phyloP scores from a whole-genome alignment of 2,888 invertebrate species.

The Meganola albula region DNA sequence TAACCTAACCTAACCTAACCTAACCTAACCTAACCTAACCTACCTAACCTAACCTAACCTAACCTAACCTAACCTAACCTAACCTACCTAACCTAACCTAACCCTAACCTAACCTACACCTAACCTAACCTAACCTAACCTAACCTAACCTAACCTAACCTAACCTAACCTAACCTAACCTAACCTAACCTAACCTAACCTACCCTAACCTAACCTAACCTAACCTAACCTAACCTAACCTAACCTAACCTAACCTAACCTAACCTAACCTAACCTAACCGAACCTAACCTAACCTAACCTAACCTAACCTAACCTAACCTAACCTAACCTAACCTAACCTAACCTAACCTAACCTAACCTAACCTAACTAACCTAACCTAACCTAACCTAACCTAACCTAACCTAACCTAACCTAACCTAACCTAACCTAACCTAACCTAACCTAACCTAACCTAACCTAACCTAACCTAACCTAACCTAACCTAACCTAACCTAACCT shows the following conservation, averaged over 20 bases:
- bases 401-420: conserved; percentile 11
- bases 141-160: conserved; percentile 12
- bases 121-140: no score
- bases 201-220: no score
- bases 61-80: conserved; percentile 11
- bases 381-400: conserved; percentile 11
- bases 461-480: conserved; percentile 5
- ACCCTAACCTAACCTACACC: no score
- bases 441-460: conserved; percentile 8
- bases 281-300: conserved; percentile 8
- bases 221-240: conserved; percentile 12
- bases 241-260: conserved; percentile 13
- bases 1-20: conserved; percentile 14
- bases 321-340: conserved; percentile 7
- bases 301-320: conserved; percentile 9
- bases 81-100: no score
- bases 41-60: conserved; percentile 10
- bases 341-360: conserved; percentile 9
- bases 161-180: conserved; percentile 13
- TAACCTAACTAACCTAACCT: conserved; percentile 8
- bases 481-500: conserved; percentile 5
- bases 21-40: conserved; percentile 12
- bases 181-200: conserved; percentile 13
- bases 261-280: conserved; percentile 10
- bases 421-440: conserved; percentile 9